Evolutionary conservation across 1,140 invertebrate genomes (phyloP).

Genomic region (Caerostris darwini): DNA sequence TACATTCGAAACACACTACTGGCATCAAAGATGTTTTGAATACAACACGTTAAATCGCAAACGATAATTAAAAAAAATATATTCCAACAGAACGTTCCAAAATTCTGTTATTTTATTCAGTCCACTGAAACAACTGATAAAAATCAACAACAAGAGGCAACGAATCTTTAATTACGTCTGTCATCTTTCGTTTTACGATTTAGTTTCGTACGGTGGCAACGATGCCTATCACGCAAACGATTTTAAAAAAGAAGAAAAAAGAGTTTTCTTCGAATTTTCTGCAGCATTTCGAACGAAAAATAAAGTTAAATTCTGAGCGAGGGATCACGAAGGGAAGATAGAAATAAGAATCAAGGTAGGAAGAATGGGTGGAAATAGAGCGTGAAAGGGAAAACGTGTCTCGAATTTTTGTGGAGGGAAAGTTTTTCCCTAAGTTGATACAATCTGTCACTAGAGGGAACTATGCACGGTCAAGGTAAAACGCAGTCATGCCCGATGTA

Average conservation of each 20-base stretch:
- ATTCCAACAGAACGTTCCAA: too few relatives aligned
- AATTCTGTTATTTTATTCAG: too few relatives aligned
- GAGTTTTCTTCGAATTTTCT: not conserved
- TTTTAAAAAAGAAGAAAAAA: not conserved
- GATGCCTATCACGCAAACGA: not conserved
- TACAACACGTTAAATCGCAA: too few relatives aligned
- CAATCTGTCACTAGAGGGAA: not conserved
- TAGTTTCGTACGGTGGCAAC: not conserved
- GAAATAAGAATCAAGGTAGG: not conserved
- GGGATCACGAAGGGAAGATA: not conserved
- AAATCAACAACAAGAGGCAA: not conserved
- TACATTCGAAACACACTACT: too few relatives aligned
- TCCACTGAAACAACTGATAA: not conserved
- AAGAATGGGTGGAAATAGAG: constrained; percentile 10
- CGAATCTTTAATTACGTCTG: not conserved
- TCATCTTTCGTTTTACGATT: not conserved
- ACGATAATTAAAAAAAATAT: too few relatives aligned
- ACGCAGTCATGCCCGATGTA: not conserved
- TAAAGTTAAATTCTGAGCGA: not conserved
- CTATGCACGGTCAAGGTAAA: constrained; percentile 11
- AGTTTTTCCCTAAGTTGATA: not conserved
- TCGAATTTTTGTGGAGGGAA: not conserved
- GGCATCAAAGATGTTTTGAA: too few relatives aligned
- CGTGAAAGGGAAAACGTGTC: not conserved
- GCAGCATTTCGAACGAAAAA: not conserved